A percentile compares a stretch with the other conserved stretches of the same genome.
phyloP scores from a whole-genome alignment of 2,113 vertebrate species.

The Phrynosoma blainvillii region DNA sequence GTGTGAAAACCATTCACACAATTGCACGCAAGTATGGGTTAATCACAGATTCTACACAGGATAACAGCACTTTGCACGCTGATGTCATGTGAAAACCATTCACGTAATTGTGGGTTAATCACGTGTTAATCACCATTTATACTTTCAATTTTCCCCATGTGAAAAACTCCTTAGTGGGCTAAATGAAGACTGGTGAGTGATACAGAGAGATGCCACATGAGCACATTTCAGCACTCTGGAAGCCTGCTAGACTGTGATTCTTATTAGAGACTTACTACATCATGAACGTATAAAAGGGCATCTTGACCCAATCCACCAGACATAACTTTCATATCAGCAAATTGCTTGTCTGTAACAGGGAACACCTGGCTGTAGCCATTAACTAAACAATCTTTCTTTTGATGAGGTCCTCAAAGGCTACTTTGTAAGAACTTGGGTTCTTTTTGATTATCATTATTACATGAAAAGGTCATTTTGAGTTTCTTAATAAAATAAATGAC shows the following conservation, averaged over 20 bases:
- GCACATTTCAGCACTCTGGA: slow-evolving; percentile 10
- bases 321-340: slow-evolving; percentile 36
- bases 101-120: no score
- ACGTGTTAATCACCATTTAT: no score
- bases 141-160: no score
- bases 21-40: no score
- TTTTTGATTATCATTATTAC: slow-evolving; percentile 26
- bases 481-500: slow-evolving; percentile 33
- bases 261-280: not conserved
- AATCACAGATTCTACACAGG: no score
- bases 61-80: no score
- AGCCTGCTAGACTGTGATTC: slow-evolving; percentile 8
- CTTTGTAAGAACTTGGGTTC: slow-evolving; percentile 39
- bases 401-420: slow-evolving; percentile 30
- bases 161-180: not conserved
- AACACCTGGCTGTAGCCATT: slow-evolving; percentile 45
- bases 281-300: slow-evolving; percentile 26
- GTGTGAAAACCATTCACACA: no score
- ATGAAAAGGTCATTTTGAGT: slow-evolving; percentile 35
- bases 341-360: slow-evolving; percentile 22
- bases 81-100: no score
- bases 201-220: slow-evolving; percentile 19
- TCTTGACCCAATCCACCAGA: not conserved
- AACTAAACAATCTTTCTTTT: slow-evolving; percentile 48
- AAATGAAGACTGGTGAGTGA: not conserved